Evolutionary conservation across 2,113 vertebrate species (phyloP), one percentile per base, ranked within the genome.

Genomic region (Ancistrus triradiatus): DNA sequence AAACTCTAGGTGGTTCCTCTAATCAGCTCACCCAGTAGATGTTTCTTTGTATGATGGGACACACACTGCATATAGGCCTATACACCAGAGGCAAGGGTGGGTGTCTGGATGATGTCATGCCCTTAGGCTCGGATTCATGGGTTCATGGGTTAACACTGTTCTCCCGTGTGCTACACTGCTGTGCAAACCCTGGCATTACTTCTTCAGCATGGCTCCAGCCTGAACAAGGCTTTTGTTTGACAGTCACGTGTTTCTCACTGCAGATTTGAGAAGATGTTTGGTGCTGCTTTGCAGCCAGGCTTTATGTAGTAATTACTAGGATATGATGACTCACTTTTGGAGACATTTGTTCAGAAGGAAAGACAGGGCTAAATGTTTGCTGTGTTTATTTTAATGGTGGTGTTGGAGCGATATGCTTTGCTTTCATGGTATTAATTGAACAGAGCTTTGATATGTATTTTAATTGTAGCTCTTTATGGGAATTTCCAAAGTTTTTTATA

Each of bases 221-320:
- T 71, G 73, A 66, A 63, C 37, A 47, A 46, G 24, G 13, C 55
- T 42, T 67, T 67, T 74, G 63, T 74, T 66, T 25, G 11, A 3
- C 42, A 50, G 51, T 11, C 22, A 28, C 31, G 47, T 60, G 47
- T 17, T 44, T 27, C 18, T n/a, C 28, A 50, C 25, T 58, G 33
- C 13, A 11, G 31, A 48, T 55, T 68, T 59, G 27, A 73, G 24
- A 58, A 50, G 46, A 27, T 51, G 33, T 57, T 65, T 65, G 3
- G 5, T 63, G 65, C 68, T 52, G 53, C 59, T 68, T 48, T 59
- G 59, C 40, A 59, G 56, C 14, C 15, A 40, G 46, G 13, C 46
- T 59, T 56, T 50, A 63, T 24, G 24, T 40, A 52, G 22, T 59
- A 44, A 44, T 18, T 15, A 24, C 7, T 18, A 31, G 24, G 46